Base-by-base conservation (phyloP, 2,888 invertebrate genomes). In the Brassicogethes aeneus region DNA sequence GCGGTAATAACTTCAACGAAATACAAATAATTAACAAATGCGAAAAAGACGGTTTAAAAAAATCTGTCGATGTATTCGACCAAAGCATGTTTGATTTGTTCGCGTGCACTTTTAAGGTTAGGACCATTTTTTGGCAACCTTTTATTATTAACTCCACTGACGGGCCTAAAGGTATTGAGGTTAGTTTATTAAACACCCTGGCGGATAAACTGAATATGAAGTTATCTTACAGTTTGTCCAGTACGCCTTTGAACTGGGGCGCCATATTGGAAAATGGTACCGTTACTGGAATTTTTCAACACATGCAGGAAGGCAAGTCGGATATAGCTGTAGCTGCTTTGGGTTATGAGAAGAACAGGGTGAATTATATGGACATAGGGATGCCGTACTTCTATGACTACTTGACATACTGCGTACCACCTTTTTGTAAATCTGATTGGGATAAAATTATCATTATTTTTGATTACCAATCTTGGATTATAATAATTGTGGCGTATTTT, bases 331-430 rank as follows among this genome's bases (percentile, higher is more conserved):
- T 37, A 7, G 32, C n/a, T 12, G 5, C 31, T 3, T 37, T 37
- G 7, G 31, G 12, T 15, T 33, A n/a, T 8, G 32, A 23, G 7
- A 32, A 7, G 8, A 14, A n/a, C 5, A 37, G 37, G 16, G 3
- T 32, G 3, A 5, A 5, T n/a, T 32, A 37, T 32, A n/a, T 32
- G 7, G 37, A 37, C 3, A n/a, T 32, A 12, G 12, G 30, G 10
- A 7, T 13, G 12, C 12, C 37, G 8, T 16, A 37, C 15, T 37
- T 10, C 13, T 16, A 37, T 13, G 37, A 37, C 10, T 32, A 29
- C 7, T 10, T 16, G 13, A 37, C 37, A 3, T 37, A 12, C 8
- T 37, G 37, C 14, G 37, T 37, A 5, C 15, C 37, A 15, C 23
- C 5, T n/a, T n/a, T n/a, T 33, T 7, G 7, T 5, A 33, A 33